Evolutionary conservation across 2,888 invertebrate genomes (phyloP).

Genomic region (Drosophila greeni): DNA sequence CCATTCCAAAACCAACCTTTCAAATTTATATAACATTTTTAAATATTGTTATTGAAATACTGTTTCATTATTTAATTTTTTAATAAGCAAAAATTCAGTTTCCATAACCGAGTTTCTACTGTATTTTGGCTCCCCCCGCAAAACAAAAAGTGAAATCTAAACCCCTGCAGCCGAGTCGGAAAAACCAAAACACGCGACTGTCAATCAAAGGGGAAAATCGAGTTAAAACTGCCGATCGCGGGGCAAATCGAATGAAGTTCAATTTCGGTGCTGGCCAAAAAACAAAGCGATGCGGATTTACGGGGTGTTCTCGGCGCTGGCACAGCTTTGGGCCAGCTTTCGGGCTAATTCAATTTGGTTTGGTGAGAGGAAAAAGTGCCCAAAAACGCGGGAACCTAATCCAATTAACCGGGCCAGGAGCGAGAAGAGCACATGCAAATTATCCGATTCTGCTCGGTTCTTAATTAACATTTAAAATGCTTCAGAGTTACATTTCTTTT

Average conservation of each 20-base stretch:
- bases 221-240: conserved; percentile 52
- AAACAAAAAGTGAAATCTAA: conserved; percentile 11
- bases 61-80: no score
- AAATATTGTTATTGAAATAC: neutral
- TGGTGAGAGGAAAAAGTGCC: conserved; percentile 28
- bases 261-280: conserved; percentile 25
- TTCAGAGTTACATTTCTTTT: conserved; percentile 38
- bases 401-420: conserved; percentile 53
- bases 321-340: conserved; percentile 13
- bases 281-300: conserved; percentile 8
- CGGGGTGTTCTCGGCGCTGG: neutral
- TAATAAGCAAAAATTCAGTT: no score
- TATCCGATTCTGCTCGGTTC: conserved; percentile 40
- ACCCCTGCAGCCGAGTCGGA: conserved; percentile 8
- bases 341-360: conserved; percentile 26
- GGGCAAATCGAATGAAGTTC: conserved; percentile 48
- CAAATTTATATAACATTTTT: neutral
- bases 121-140: neutral
- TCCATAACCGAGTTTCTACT: neutral
- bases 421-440: conserved; percentile 40
- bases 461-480: conserved; percentile 70
- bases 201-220: conserved; percentile 62
- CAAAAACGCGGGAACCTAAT: conserved; percentile 45
- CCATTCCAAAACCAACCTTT: no score
- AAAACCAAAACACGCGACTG: conserved; percentile 25